phyloP scores from a whole-genome alignment of 1,140 invertebrate species.

The Drosophila funebris region DNA sequence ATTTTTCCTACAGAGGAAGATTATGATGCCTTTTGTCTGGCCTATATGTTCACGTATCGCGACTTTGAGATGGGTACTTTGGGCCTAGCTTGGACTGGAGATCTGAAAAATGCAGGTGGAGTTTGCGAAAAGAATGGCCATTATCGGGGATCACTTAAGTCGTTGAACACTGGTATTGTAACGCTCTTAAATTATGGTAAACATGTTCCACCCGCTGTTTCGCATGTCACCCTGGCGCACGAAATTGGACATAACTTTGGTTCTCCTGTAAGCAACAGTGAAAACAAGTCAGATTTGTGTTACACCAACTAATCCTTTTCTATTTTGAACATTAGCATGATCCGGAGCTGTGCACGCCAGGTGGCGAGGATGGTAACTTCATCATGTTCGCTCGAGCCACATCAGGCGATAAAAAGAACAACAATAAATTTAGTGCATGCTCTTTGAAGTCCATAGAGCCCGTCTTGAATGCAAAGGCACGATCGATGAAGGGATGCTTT shows the following conservation, averaged over 20 bases:
- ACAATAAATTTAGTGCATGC: conserved; percentile 96
- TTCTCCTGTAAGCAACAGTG: conserved; percentile 90
- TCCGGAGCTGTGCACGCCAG: conserved; percentile 95
- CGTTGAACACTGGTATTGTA: conserved; percentile 98
- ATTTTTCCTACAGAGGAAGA: conserved; percentile 90
- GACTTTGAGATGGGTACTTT: conserved; percentile 99
- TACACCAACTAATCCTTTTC: background rate
- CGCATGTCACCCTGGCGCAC: conserved; percentile 98
- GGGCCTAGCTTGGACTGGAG: conserved; percentile 98
- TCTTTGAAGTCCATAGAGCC: conserved; percentile 97
- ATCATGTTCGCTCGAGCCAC: conserved; percentile 99
- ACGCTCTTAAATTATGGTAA: conserved; percentile 99
- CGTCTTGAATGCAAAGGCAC: conserved; percentile 96
- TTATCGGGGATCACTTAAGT: conserved; percentile 96
- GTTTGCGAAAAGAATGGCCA: conserved; percentile 98
- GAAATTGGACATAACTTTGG: conserved; percentile 99
- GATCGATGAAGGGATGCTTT: conserved; percentile 95
- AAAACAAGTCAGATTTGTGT: background rate
- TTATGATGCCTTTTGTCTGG: conserved; percentile 98
- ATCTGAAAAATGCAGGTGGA: conserved; percentile 96
- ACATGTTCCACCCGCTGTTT: conserved; percentile 98
- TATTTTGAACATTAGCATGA: conserved; percentile 92
- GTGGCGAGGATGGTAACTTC: conserved; percentile 97
- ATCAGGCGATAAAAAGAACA: conserved; percentile 97
- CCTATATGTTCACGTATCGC: conserved; percentile 99